Percentiles rank a stretch among this genome's conserved stretches.
These are phyloP conservation scores for Sapajus apella DNA, from an alignment of 2,113 vertebrate genomes.

Conservation along the genomic window DNA sequence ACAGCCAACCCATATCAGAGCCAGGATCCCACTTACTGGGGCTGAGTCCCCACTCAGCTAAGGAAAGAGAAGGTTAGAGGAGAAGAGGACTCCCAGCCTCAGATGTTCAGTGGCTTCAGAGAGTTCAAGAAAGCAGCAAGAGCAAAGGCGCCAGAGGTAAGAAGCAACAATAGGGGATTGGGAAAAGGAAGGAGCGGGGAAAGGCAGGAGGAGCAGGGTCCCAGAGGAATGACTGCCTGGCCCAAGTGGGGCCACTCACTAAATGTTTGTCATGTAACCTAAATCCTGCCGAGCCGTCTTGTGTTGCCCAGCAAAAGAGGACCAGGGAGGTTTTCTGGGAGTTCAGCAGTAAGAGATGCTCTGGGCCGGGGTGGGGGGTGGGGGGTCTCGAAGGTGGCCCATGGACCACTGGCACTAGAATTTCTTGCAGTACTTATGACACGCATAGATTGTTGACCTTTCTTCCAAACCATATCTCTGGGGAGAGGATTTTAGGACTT, in stretches of 20 bases:
- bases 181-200: not conserved
- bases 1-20: too few relatives aligned
- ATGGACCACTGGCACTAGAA: not conserved
- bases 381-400: not conserved
- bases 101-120: not conserved
- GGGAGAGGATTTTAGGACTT: not conserved
- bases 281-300: not conserved
- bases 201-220: not conserved
- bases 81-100: not conserved
- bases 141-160: not conserved
- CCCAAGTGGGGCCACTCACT: too few relatives aligned
- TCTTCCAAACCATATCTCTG: not conserved
- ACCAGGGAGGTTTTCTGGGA: not conserved
- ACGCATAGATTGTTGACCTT: not conserved
- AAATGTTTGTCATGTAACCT: not conserved
- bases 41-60: not conserved
- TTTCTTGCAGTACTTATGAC: not conserved
- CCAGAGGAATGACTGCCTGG: not conserved
- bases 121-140: not conserved
- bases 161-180: not conserved
- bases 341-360: not conserved
- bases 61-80: not conserved
- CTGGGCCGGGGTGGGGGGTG: rapidly evolving
- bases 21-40: not conserved
- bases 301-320: not conserved